These are phyloP conservation scores for Hypocryptadius cinnamomeus DNA, from an alignment of 2,113 vertebrate genomes.

Conservation along the genomic window DNA sequence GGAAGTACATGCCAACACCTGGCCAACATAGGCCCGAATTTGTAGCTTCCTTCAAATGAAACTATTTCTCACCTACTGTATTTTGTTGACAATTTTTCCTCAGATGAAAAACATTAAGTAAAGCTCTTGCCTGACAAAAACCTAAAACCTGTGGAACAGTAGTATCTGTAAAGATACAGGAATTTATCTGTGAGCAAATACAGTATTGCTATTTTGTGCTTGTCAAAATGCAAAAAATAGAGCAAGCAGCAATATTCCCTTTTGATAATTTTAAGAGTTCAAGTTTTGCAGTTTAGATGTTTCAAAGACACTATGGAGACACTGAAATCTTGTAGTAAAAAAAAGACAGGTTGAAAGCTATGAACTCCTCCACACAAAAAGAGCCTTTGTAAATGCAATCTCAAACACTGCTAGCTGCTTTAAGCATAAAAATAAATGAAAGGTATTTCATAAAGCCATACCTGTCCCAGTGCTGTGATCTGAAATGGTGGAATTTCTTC, in stretches of 20 bases:
- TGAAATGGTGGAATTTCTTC: constrained; percentile 75
- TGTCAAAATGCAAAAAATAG: background rate
- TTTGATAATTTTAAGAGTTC: background rate
- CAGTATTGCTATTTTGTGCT: background rate
- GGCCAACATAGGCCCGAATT: background rate
- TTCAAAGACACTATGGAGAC: background rate
- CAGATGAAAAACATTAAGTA: background rate
- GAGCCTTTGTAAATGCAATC: background rate
- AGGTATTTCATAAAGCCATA: constrained; percentile 41
- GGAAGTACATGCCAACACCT: background rate
- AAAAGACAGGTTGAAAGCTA: background rate
- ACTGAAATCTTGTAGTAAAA: background rate
- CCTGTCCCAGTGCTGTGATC: constrained; percentile 85
- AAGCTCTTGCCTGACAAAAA: background rate
- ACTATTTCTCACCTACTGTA: background rate
- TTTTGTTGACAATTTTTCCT: background rate
- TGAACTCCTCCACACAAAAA: background rate
- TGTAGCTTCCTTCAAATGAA: background rate
- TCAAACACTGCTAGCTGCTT: background rate
- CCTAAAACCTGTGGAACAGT: background rate
- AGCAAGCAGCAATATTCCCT: background rate
- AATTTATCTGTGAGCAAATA: background rate
- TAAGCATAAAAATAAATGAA: background rate
- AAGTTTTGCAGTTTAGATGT: background rate
- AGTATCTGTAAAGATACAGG: background rate